phyloP scores from a whole-genome alignment of 2,888 invertebrate species.

The Eilema sororculum region DNA sequence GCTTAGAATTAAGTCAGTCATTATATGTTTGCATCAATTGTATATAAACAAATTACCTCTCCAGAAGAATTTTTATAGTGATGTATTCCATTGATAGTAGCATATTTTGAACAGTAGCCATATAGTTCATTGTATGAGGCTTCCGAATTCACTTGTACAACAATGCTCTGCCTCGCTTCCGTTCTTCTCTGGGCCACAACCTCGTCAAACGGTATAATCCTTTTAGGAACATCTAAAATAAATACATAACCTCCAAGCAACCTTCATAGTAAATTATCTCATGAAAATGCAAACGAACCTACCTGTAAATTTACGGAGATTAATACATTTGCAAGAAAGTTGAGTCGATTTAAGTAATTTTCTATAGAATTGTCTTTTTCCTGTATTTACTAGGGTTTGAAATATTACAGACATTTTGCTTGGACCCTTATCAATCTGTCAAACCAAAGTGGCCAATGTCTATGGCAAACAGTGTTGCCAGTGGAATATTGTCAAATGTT shows the following conservation, averaged over 20 bases:
- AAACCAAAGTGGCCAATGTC: no score
- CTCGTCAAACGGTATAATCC: conserved; percentile 85
- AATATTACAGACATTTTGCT: conserved; percentile 77
- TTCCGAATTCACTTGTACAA: conserved; percentile 92
- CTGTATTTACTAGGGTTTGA: conserved; percentile 68
- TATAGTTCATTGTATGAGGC: conserved; percentile 90
- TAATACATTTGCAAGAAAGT: conserved; percentile 65
- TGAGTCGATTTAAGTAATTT: conserved; percentile 62
- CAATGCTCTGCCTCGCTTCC: conserved; percentile 90
- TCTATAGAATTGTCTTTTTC: conserved; percentile 66
- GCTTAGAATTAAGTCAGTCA: not conserved
- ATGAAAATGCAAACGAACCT: conserved; percentile 31
- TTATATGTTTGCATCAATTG: not conserved
- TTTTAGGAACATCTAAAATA: conserved; percentile 71
- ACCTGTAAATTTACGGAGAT: conserved; percentile 73
- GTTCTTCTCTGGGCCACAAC: conserved; percentile 86
- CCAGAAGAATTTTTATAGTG: conserved; percentile 87
- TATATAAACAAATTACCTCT: conserved; percentile 66
- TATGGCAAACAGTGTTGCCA: no score
- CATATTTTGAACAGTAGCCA: conserved; percentile 90
- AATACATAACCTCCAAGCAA: conserved; percentile 74
- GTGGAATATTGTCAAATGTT: no score
- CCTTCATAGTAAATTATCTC: conserved; percentile 49
- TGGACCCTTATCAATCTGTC: conserved; percentile 12
- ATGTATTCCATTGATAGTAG: conserved; percentile 88